Conservation (phyloP, 2,797 vertebrate genomes). For the Diplodus puntazzo region DNA sequence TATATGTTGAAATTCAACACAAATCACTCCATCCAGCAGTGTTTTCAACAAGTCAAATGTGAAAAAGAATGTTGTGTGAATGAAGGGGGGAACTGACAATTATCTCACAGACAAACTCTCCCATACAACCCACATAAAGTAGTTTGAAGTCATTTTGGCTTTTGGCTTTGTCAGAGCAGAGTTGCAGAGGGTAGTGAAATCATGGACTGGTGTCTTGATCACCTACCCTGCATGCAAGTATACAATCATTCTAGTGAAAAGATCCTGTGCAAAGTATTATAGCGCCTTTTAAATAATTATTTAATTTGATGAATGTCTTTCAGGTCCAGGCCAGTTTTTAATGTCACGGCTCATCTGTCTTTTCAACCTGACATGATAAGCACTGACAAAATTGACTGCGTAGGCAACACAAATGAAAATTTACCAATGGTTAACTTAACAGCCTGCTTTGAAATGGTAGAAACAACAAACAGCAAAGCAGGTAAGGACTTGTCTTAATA, state of each 20-base stretch:
- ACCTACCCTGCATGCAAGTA: too few species aligned
- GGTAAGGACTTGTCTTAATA: slow-evolving; percentile 63
- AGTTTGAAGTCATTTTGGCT: not conserved
- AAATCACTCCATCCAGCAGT: too few species aligned
- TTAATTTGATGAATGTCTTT: slow-evolving; percentile 24
- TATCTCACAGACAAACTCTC: not conserved
- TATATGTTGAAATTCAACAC: not conserved
- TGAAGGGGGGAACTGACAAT: too few species aligned
- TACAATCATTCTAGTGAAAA: not conserved
- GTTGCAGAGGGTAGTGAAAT: not conserved
- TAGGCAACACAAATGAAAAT: not conserved
- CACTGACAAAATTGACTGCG: slow-evolving; percentile 77
- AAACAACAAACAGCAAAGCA: slow-evolving; percentile 60
- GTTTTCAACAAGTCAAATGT: too few species aligned
- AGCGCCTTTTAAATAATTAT: not conserved
- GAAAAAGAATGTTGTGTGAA: too few species aligned
- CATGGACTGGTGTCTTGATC: too few species aligned
- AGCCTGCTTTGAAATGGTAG: slow-evolving; percentile 77
- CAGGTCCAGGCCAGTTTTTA: slow-evolving; percentile 85
- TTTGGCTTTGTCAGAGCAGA: not conserved
- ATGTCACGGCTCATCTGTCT: slow-evolving; percentile 62
- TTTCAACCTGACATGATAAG: slow-evolving; percentile 80
- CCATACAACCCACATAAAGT: not conserved
- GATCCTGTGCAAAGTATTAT: not conserved
- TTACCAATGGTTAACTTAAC: slow-evolving; percentile 65